Evolutionary conservation across 2,797 vertebrate genomes (phyloP).

Genomic region (Phrynocephalus forsythii): DNA sequence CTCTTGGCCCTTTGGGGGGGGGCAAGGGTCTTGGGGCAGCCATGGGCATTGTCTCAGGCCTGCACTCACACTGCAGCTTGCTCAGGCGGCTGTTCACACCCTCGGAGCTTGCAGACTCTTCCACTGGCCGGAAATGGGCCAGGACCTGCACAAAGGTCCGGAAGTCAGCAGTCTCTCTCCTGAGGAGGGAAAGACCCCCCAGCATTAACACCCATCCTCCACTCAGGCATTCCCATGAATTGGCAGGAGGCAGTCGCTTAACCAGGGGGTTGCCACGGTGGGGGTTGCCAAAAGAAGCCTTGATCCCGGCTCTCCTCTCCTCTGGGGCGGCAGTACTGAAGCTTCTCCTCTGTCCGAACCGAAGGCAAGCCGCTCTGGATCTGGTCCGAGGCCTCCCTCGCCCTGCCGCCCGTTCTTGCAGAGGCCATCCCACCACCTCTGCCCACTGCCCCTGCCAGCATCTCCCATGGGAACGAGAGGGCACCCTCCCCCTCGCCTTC

Average conservation of each 20-base stretch:
- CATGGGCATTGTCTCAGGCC: too few species aligned
- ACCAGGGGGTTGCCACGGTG: too few species aligned
- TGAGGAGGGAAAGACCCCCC: conserved; percentile 42
- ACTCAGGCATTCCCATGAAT: neutral
- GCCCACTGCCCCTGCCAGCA: too few species aligned
- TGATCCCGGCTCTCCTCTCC: neutral
- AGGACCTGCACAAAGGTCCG: conserved; percentile 80
- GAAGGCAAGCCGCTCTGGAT: neutral
- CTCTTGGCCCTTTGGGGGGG: too few species aligned
- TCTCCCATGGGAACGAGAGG: too few species aligned
- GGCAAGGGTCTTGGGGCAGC: too few species aligned
- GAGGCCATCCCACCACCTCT: too few species aligned
- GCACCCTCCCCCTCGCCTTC: too few species aligned
- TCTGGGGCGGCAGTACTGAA: too few species aligned
- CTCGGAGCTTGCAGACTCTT: conserved; percentile 67
- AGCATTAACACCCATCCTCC: too few species aligned
- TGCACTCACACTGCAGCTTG: conserved; percentile 83
- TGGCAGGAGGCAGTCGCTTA: too few species aligned
- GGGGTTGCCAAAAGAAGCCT: neutral
- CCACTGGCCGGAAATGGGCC: conserved; percentile 82
- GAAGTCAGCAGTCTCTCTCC: conserved; percentile 80
- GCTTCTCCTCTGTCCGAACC: too few species aligned
- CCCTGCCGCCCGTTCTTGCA: neutral
- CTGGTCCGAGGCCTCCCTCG: neutral
- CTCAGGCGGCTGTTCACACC: conserved; percentile 79